Conservation (phyloP, 2,113 vertebrate species). For the Narcine bancroftii region DNA sequence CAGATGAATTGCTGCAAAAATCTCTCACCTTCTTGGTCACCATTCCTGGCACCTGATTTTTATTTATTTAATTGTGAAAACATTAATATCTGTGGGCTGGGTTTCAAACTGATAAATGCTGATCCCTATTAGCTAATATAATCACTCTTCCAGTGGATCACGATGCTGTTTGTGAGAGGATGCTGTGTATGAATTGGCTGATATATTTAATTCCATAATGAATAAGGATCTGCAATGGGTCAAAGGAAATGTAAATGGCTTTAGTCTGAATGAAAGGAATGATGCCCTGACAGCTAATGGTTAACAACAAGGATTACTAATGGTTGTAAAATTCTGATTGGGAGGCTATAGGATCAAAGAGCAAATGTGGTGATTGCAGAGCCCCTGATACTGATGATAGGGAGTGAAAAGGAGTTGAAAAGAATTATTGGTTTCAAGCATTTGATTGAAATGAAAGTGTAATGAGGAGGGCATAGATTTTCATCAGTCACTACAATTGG, state of each 20-base stretch:
- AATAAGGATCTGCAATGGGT: too few species aligned
- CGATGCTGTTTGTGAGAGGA: too few species aligned
- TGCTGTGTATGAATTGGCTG: too few species aligned
- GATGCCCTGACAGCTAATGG: background rate
- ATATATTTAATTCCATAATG: too few species aligned
- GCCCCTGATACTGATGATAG: background rate
- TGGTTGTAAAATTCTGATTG: background rate
- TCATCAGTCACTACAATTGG: constrained; percentile 20
- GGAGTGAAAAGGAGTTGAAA: background rate
- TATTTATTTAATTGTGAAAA: too few species aligned
- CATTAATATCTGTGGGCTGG: too few species aligned
- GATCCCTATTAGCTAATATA: too few species aligned
- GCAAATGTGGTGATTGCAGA: constrained; percentile 3
- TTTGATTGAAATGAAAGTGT: constrained; percentile 13
- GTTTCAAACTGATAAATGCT: too few species aligned
- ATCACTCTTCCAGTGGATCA: too few species aligned
- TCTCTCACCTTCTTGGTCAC: too few species aligned
- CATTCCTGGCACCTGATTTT: too few species aligned
- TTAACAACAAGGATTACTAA: background rate
- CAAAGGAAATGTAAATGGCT: background rate
- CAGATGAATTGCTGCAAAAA: too few species aligned
- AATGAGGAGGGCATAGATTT: constrained; percentile 27
- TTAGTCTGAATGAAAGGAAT: background rate
- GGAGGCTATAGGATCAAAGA: background rate
- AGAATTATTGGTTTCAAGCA: background rate